Evolutionary conservation across 2,113 vertebrate genomes (phyloP).

Genomic region (Bettongia penicillata): DNA sequence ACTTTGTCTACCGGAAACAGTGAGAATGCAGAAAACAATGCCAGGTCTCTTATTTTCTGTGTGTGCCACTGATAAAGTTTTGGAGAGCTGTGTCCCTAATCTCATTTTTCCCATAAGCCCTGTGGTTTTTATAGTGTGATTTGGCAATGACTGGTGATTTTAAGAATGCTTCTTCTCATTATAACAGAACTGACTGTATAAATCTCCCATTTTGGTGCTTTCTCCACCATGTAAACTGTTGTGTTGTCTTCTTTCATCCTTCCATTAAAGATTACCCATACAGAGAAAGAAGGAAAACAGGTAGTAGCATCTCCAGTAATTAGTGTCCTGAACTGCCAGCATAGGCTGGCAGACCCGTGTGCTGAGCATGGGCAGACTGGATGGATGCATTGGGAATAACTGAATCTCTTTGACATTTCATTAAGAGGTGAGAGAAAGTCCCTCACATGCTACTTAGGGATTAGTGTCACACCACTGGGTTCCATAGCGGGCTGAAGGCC

Average conservation of each 20-base stretch:
- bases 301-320: not conserved
- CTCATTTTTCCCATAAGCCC: not conserved
- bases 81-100: not conserved
- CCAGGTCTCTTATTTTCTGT: not conserved
- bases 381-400: not conserved
- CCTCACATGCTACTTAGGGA: not conserved
- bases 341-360: not conserved
- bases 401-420: not conserved
- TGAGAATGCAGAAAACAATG: not conserved
- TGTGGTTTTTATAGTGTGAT: not conserved
- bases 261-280: not conserved
- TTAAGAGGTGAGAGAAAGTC: not conserved
- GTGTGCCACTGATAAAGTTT: not conserved
- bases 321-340: not conserved
- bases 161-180: not conserved
- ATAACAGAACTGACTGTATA: not conserved
- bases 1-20: not conserved
- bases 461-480: not conserved
- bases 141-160: not conserved
- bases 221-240: not conserved
- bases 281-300: not conserved
- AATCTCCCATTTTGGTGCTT: not conserved
- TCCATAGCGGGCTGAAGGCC: not conserved
- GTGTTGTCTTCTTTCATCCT: not conserved
- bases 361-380: not conserved